Percentiles rank a stretch among this genome's conserved stretches.
These are phyloP conservation scores for Poecilia picta DNA, from an alignment of 2,797 vertebrate species.

Conservation along the genomic window DNA sequence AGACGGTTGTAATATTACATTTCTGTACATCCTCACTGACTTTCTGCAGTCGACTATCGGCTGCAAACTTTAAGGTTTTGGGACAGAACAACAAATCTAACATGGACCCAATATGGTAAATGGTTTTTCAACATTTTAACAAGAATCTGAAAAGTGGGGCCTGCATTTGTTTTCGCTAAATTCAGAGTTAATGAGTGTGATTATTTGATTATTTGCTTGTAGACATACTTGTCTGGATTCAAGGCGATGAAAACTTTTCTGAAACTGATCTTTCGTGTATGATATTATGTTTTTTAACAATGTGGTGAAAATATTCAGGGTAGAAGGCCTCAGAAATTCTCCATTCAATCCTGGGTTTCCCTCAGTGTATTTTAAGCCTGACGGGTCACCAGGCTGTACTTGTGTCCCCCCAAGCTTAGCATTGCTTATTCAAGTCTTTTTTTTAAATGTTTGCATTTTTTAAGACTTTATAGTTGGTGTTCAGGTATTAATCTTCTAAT, in stretches of 20 bases:
- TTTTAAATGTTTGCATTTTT: no score
- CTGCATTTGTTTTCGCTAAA: not conserved
- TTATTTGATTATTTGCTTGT: not conserved
- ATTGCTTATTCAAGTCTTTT: no score
- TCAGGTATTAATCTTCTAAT: no score
- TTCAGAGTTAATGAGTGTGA: not conserved
- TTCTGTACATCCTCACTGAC: constrained; percentile 10
- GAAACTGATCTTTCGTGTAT: no score
- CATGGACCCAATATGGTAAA: not conserved
- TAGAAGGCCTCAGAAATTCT: not conserved
- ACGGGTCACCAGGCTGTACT: no score
- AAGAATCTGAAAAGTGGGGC: not conserved
- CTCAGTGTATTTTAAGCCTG: no score
- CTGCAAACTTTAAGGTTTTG: not conserved
- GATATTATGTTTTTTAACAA: no score
- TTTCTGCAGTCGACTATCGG: constrained; percentile 10
- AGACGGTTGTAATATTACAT: constrained; percentile 53
- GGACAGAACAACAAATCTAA: not conserved
- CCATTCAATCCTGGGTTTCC: not conserved
- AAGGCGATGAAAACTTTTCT: not conserved
- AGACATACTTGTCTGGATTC: not conserved
- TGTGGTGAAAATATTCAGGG: no score
- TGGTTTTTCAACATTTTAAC: not conserved
- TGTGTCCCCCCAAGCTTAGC: no score
- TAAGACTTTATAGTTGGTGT: no score